Evolutionary conservation across 2,888 invertebrate genomes (phyloP).

Genomic region (Ariolimax columbianus): DNA sequence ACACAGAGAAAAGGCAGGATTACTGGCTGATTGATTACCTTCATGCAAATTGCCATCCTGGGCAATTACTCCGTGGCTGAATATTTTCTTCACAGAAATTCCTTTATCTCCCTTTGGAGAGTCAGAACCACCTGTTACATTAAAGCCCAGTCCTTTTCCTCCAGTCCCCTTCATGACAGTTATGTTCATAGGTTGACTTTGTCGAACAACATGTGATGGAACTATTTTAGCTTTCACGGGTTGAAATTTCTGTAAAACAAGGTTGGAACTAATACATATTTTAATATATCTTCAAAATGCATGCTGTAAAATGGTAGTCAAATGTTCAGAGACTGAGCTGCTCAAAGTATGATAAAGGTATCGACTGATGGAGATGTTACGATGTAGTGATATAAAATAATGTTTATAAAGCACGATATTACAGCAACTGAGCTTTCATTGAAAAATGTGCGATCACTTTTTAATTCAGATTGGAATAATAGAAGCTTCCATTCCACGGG

Average conservation of each 20-base stretch:
- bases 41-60: constrained; percentile 90
- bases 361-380: too few species aligned
- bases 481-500: too few species aligned
- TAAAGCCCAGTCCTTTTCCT: constrained; percentile 91
- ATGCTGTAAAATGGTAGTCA: too few species aligned
- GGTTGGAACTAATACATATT: too few species aligned
- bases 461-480: too few species aligned
- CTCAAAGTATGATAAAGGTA: too few species aligned
- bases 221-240: constrained; percentile 44
- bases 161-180: constrained; percentile 90
- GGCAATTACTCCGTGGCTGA: constrained; percentile 90
- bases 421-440: too few species aligned
- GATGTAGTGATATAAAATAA: too few species aligned
- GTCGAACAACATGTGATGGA: not conserved
- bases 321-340: too few species aligned
- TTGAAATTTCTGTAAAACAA: constrained; percentile 49
- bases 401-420: too few species aligned
- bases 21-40: constrained; percentile 81
- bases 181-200: constrained; percentile 57
- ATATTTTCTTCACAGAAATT: constrained; percentile 92
- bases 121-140: constrained; percentile 92
- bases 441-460: too few species aligned
- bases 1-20: not conserved
- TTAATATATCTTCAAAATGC: too few species aligned
- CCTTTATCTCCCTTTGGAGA: constrained; percentile 92